Conservation (phyloP, 2,113 vertebrate genomes). For the Xiphophorus maculatus region DNA sequence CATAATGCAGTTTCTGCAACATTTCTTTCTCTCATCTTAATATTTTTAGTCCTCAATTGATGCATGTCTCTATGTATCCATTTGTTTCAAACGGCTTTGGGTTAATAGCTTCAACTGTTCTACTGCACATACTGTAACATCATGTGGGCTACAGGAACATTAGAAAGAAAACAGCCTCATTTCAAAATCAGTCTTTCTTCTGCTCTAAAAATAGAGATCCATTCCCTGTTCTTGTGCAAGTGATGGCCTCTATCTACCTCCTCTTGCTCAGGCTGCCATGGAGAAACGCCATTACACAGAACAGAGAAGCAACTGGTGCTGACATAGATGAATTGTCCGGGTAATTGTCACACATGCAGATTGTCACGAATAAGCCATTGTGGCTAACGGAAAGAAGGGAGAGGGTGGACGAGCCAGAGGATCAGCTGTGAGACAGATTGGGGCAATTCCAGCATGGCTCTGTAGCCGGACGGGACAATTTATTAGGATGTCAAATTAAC, state of each 20-base stretch:
- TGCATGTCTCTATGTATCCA: conserved; percentile 29
- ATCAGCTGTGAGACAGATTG: conserved; percentile 82
- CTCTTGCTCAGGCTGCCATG: conserved; percentile 61
- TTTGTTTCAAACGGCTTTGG: conserved; percentile 22
- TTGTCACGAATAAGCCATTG: conserved; percentile 76
- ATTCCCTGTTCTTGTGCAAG: conserved; percentile 48
- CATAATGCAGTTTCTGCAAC: background rate
- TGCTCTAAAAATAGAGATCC: conserved; percentile 67
- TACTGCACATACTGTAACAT: conserved; percentile 40
- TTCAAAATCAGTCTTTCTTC: conserved; percentile 52
- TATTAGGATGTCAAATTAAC: conserved; percentile 86
- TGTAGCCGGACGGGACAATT: conserved; percentile 70
- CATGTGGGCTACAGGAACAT: conserved; percentile 32
- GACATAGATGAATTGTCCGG: conserved; percentile 72
- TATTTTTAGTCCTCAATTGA: conserved; percentile 21
- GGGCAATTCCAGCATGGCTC: conserved; percentile 76
- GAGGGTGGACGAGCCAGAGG: conserved; percentile 62
- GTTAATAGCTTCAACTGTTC: conserved; percentile 47
- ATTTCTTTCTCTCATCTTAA: conserved; percentile 16
- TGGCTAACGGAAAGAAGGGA: conserved; percentile 53
- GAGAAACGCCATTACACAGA: conserved; percentile 67
- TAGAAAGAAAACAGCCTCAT: conserved; percentile 25
- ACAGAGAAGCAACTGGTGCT: conserved; percentile 51
- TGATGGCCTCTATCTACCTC: conserved; percentile 63
- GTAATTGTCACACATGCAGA: conserved; percentile 81